A percentile compares a stretch with the other conserved stretches of the same genome.
These are phyloP conservation scores for Ectemnius continuus DNA, from an alignment of 2,888 invertebrate species.

Conservation along the genomic window DNA sequence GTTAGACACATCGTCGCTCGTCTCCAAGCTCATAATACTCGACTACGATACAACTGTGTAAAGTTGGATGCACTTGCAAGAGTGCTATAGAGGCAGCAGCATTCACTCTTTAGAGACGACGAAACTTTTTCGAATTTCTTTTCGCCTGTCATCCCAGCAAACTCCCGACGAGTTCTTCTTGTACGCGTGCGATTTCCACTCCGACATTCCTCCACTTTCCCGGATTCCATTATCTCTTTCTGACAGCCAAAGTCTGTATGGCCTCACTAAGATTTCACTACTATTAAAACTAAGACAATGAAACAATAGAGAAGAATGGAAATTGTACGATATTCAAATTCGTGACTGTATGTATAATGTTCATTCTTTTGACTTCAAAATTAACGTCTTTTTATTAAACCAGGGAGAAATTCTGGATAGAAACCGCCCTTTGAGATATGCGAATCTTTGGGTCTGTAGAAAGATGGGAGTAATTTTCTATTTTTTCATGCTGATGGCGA, in stretches of 20 bases:
- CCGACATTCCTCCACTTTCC: constrained; percentile 25
- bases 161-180: constrained; percentile 37
- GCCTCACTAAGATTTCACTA: too few species aligned
- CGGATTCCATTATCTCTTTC: constrained; percentile 31
- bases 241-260: too few species aligned
- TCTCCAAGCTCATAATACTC: too few species aligned
- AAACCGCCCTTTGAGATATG: too few species aligned
- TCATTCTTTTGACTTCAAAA: constrained; percentile 29
- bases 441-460: too few species aligned
- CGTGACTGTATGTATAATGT: constrained; percentile 22
- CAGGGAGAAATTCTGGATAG: too few species aligned
- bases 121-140: constrained; percentile 34
- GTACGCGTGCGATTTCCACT: constrained; percentile 9
- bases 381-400: constrained; percentile 23
- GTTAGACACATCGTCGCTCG: too few species aligned
- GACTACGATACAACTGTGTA: neutral
- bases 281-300: too few species aligned
- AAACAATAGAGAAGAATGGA: too few species aligned
- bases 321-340: neutral
- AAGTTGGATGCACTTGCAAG: constrained; percentile 27
- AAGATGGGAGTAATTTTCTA: too few species aligned
- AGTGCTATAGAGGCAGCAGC: constrained; percentile 17
- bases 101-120: constrained; percentile 27
- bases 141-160: constrained; percentile 28
- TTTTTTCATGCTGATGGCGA: too few species aligned